phyloP scores from a whole-genome alignment of 2,888 invertebrate species.

The Pegoplata infirma region DNA sequence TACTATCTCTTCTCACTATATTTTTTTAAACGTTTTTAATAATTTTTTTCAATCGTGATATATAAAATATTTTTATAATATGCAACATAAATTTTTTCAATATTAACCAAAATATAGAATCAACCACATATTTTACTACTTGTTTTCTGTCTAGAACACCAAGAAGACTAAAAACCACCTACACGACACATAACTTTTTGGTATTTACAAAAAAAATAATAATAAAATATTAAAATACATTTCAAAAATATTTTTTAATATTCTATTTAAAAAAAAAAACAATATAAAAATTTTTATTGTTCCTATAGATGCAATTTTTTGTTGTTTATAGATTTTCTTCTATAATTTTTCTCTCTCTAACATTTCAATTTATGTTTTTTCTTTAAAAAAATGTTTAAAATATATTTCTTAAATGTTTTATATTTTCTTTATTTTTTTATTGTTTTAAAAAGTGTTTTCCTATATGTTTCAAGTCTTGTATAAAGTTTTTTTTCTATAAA shows the following conservation, averaged over 20 bases:
- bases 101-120: not conserved
- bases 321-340: not conserved
- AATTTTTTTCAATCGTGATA: slow-evolving; percentile 6
- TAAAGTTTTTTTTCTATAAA: not conserved
- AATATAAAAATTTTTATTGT: too few relatives aligned
- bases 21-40: slow-evolving; percentile 1
- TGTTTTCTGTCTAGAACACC: not conserved
- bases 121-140: not conserved
- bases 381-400: not conserved
- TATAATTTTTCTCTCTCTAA: not conserved
- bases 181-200: not conserved
- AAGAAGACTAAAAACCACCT: not conserved
- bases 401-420: not conserved
- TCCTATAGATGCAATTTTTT: not conserved
- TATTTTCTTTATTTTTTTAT: too few relatives aligned
- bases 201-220: too few relatives aligned
- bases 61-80: not conserved
- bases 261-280: not conserved
- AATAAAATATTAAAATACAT: not conserved
- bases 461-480: too few relatives aligned
- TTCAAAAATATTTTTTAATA: not conserved
- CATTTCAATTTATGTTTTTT: not conserved
- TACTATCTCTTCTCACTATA: slow-evolving; percentile 27
- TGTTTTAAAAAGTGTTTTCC: too few relatives aligned
- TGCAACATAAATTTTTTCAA: slow-evolving; percentile 7